These are phyloP conservation scores for Aphidius colemani DNA, from an alignment of 2,888 invertebrate species.

Conservation along the genomic window DNA sequence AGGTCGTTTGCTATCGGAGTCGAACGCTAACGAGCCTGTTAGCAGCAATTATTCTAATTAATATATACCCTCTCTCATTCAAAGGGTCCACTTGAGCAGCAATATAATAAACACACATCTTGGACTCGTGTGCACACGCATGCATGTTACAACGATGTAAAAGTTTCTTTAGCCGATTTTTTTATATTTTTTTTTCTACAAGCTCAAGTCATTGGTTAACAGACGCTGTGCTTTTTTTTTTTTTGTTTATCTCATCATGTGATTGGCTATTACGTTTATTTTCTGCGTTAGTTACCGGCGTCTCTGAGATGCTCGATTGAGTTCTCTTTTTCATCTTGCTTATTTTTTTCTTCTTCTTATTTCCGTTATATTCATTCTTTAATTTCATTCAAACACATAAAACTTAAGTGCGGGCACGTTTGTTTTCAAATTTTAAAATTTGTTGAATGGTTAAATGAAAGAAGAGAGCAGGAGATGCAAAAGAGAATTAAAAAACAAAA, in stretches of 20 bases:
- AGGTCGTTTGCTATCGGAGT: conserved; percentile 50
- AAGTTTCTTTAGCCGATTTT: too few species aligned
- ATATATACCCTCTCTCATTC: conserved; percentile 49
- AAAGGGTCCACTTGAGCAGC: background rate
- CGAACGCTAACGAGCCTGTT: conserved; percentile 59
- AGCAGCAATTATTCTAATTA: conserved; percentile 61
- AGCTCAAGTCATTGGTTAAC: too few species aligned
- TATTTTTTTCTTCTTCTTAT: conserved; percentile 11
- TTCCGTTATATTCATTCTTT: background rate
- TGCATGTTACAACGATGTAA: too few species aligned
- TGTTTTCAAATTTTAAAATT: background rate
- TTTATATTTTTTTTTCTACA: too few species aligned
- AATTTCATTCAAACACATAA: too few species aligned
- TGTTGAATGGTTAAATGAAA: conserved; percentile 11
- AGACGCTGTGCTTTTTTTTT: too few species aligned
- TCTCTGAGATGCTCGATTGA: conserved; percentile 49
- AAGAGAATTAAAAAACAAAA: background rate
- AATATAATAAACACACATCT: background rate
- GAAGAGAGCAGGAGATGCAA: conserved; percentile 2
- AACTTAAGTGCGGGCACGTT: background rate
- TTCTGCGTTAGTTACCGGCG: conserved; percentile 47
- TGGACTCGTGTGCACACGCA: background rate
- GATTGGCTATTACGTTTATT: conserved; percentile 59
- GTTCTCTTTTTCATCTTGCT: conserved; percentile 43
- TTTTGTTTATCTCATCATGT: conserved; percentile 53